Evolutionary conservation across 1,140 invertebrate species (phyloP).

Genomic region (Calycopis cecrops): DNA sequence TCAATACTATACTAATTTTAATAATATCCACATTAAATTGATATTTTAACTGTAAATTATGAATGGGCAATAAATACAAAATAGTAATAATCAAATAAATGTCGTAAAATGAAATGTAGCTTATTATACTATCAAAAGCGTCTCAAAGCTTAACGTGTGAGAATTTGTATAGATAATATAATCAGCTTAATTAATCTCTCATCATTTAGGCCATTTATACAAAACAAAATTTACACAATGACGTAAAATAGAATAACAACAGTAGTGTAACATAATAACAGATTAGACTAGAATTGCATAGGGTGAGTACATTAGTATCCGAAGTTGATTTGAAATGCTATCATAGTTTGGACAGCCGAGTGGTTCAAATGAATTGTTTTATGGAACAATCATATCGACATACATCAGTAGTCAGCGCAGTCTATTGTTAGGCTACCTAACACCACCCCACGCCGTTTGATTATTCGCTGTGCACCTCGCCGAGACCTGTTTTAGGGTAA

Average conservation of each 20-base stretch:
- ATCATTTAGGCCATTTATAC: too few species aligned
- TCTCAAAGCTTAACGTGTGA: too few species aligned
- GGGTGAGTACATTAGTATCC: constrained; percentile 4
- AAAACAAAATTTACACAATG: too few species aligned
- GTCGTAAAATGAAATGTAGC: too few species aligned
- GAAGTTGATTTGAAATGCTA: constrained; percentile 42
- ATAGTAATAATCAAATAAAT: too few species aligned
- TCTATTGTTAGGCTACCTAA: constrained; percentile 43
- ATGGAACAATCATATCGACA: constrained; percentile 63
- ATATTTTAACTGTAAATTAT: too few species aligned
- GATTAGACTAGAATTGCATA: not conserved
- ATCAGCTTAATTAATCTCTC: too few species aligned
- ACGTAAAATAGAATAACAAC: not conserved
- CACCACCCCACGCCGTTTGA: constrained; percentile 30
- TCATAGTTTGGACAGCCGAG: constrained; percentile 54
- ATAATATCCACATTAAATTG: too few species aligned
- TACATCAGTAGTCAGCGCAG: constrained; percentile 51
- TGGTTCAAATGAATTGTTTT: constrained; percentile 68
- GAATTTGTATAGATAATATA: too few species aligned
- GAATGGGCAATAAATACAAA: too few species aligned
- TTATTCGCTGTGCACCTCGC: constrained; percentile 1
- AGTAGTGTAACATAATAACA: not conserved
- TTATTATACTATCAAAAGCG: too few species aligned
- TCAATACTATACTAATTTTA: too few species aligned
- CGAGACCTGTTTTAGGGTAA: constrained; percentile 10